Conservation (phyloP, 2,797 vertebrate genomes). For the Falco biarmicus region DNA sequence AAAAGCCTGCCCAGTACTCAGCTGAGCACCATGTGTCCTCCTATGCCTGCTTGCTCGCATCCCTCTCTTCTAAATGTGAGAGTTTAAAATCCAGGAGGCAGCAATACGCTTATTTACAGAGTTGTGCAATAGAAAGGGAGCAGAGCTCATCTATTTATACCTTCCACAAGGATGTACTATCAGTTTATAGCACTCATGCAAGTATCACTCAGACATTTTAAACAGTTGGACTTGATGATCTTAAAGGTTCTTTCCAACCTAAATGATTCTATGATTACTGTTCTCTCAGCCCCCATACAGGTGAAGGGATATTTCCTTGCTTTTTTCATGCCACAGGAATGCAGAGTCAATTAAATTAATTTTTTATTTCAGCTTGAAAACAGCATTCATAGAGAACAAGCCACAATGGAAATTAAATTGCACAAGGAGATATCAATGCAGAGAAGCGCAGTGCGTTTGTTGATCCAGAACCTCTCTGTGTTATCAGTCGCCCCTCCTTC, state of each 20-base stretch:
- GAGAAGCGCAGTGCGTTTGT: background rate
- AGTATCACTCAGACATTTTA: background rate
- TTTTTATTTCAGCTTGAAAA: background rate
- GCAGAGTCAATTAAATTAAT: background rate
- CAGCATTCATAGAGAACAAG: background rate
- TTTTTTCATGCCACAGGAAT: background rate
- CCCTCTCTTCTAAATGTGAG: background rate
- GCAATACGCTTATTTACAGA: background rate
- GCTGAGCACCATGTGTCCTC: background rate
- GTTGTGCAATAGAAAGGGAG: background rate
- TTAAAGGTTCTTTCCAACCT: too few relatives aligned
- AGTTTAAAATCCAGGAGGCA: background rate
- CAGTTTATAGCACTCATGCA: background rate
- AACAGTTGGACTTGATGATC: too few relatives aligned
- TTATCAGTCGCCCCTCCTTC: background rate
- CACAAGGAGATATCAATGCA: background rate
- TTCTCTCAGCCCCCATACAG: background rate
- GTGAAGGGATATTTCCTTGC: background rate
- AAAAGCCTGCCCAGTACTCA: constrained; percentile 74
- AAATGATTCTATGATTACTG: background rate
- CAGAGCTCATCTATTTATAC: background rate
- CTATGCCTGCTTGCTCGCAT: background rate
- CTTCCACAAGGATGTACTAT: background rate
- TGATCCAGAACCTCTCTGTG: background rate
- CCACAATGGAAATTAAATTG: background rate